Percentiles rank a stretch among this genome's conserved stretches.
Evolutionary conservation across 2,888 invertebrate species (phyloP).

Genomic region (Dorcus hopei): DNA sequence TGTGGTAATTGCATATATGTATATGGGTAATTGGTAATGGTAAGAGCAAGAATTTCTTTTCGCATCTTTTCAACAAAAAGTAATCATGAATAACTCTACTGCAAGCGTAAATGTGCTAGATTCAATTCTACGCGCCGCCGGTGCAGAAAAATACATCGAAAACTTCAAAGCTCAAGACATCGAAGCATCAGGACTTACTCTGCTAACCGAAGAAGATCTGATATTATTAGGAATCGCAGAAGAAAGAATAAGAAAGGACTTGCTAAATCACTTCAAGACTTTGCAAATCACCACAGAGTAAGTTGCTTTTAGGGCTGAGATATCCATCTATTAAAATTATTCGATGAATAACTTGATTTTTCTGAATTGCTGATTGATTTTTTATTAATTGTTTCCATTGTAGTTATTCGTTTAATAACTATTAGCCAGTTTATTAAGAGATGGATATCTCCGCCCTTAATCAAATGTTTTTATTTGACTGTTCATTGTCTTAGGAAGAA

Average conservation of each 20-base stretch:
- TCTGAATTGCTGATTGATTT: no score
- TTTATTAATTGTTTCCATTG: background rate
- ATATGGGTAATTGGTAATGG: no score
- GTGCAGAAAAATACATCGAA: constrained; percentile 33
- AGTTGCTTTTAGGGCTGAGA: constrained; percentile 6
- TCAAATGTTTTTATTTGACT: background rate
- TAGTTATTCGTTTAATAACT: no score
- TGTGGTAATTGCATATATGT: no score
- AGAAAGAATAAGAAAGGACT: constrained; percentile 23
- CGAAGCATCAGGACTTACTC: constrained; percentile 31
- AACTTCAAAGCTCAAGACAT: constrained; percentile 30
- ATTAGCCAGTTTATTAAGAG: no score
- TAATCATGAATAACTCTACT: background rate
- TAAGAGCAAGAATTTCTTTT: no score
- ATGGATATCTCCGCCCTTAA: no score
- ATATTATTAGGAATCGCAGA: constrained; percentile 34
- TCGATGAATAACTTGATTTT: no score
- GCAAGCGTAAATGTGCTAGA: constrained; percentile 26
- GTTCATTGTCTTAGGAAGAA: constrained; percentile 22
- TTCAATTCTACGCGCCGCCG: constrained; percentile 33
- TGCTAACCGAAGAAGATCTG: constrained; percentile 34
- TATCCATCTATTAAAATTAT: no score
- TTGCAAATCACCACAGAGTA: constrained; percentile 38
- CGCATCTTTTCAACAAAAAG: background rate
- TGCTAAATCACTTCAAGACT: constrained; percentile 27